A percentile compares a stretch with the other conserved stretches of the same genome.
phyloP scores from a whole-genome alignment of 2,888 invertebrate genomes.

The Amblyteles armatorius region DNA sequence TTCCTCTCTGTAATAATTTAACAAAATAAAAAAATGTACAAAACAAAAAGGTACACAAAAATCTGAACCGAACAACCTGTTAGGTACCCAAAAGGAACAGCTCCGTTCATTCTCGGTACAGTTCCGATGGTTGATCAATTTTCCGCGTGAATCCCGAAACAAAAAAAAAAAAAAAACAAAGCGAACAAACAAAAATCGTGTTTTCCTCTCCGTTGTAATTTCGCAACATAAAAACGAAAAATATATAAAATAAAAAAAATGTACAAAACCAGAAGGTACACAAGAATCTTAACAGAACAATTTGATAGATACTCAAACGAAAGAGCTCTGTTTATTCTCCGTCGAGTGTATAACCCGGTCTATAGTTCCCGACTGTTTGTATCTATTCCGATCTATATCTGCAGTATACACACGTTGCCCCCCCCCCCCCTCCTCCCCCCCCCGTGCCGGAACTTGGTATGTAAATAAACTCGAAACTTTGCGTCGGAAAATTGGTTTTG shows the following conservation, averaged over 20 bases:
- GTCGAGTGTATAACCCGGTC: conserved; percentile 2
- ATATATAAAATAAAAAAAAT: too few species aligned
- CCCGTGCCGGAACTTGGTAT: conserved; percentile 49
- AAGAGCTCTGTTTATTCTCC: not conserved
- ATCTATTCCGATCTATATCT: conserved; percentile 33
- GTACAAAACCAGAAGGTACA: too few species aligned
- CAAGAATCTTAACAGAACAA: too few species aligned
- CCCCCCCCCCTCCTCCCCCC: not conserved
- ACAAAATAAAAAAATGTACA: too few species aligned
- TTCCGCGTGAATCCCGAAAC: too few species aligned
- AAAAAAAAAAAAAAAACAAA: too few species aligned
- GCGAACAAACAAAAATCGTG: too few species aligned
- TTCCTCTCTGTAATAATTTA: too few species aligned
- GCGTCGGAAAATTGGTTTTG: conserved; percentile 62
- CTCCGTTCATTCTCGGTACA: not conserved
- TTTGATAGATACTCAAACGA: not conserved
- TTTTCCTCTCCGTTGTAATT: too few species aligned
- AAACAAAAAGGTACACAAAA: too few species aligned
- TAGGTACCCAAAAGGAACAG: not conserved
- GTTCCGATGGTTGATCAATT: not conserved
- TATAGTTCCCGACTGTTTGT: not conserved
- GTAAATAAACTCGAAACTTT: conserved; percentile 63
- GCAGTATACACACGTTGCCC: conserved; percentile 26
- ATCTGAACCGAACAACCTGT: too few species aligned
- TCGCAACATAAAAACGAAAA: too few species aligned